phyloP scores from a whole-genome alignment of 2,888 invertebrate species.

The Drosophila quasianomalipes region DNA sequence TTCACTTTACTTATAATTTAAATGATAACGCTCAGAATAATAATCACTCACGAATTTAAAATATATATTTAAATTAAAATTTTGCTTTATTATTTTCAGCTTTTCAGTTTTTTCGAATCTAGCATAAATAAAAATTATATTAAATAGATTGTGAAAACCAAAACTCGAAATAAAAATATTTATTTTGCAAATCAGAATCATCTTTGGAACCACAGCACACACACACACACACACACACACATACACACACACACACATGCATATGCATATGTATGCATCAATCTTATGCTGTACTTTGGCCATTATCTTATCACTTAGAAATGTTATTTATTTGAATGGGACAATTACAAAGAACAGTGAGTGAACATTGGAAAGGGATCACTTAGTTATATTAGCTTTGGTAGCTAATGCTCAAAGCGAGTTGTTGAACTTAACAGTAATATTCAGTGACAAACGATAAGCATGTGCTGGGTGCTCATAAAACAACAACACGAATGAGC shows the following conservation, averaged over 20 bases:
- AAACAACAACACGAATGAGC: slow-evolving; percentile 36
- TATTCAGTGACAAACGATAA: slow-evolving; percentile 52
- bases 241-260: background rate
- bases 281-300: background rate
- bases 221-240: background rate
- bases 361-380: slow-evolving; percentile 1
- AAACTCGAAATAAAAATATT: background rate
- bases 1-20: background rate
- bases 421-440: slow-evolving; percentile 35
- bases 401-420: slow-evolving; percentile 6
- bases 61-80: background rate
- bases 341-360: background rate
- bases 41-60: background rate
- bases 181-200: background rate
- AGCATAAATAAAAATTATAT: background rate
- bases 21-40: background rate
- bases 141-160: background rate
- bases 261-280: background rate
- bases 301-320: slow-evolving; percentile 23
- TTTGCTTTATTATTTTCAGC: background rate
- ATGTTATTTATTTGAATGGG: background rate
- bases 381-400: slow-evolving; percentile 6
- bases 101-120: background rate
- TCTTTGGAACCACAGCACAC: background rate
- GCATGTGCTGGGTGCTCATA: slow-evolving; percentile 56